Evolutionary conservation across 64 coral and sea anemone genomes (phyloP).

Genomic region (Montipora sp.): DNA sequence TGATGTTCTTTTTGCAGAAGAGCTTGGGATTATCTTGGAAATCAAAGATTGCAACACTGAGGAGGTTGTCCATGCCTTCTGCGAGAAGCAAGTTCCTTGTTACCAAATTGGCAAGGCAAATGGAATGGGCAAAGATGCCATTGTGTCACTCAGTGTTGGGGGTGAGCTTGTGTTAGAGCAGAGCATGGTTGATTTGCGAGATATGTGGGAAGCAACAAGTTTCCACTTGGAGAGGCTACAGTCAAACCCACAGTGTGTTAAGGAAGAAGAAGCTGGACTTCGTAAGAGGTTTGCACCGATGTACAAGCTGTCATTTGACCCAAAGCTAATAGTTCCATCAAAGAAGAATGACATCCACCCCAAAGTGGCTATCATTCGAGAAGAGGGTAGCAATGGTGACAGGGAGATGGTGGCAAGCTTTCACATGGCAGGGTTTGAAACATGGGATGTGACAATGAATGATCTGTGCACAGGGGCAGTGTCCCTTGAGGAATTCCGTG

Average conservation of each 20-base stretch:
- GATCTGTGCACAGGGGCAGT: slow-evolving; percentile 78
- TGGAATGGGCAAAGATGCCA: slow-evolving; percentile 58
- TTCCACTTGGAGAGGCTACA: slow-evolving; percentile 91
- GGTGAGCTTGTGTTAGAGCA: slow-evolving; percentile 80
- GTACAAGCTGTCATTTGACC: slow-evolving; percentile 82
- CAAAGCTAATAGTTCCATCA: slow-evolving; percentile 4
- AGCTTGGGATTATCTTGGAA: slow-evolving; percentile 92
- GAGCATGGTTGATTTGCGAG: slow-evolving; percentile 88
- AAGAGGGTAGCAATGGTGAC: slow-evolving; percentile 98
- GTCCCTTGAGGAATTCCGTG: slow-evolving; percentile 88
- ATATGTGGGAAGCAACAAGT: slow-evolving; percentile 97
- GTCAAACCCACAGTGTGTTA: slow-evolving; percentile 87
- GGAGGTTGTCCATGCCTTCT: slow-evolving; percentile 59
- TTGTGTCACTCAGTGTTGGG: slow-evolving; percentile 67
- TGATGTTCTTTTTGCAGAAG: slow-evolving; percentile 88
- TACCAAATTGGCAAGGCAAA: slow-evolving; percentile 76
- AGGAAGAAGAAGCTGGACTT: slow-evolving; percentile 79
- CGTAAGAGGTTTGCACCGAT: slow-evolving; percentile 76
- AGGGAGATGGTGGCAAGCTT: slow-evolving; percentile 95
- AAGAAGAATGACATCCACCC: slow-evolving; percentile 8
- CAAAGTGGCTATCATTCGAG: slow-evolving; percentile 91
- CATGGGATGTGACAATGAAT: slow-evolving; percentile 95
- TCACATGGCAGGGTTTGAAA: slow-evolving; percentile 91
- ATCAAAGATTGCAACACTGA: slow-evolving; percentile 68
- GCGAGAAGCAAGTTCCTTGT: slow-evolving; percentile 52